A percentile compares a stretch with the other conserved stretches of the same genome.
phyloP scores from a whole-genome alignment of 2,797 vertebrate species.

The Squalus acanthias region DNA sequence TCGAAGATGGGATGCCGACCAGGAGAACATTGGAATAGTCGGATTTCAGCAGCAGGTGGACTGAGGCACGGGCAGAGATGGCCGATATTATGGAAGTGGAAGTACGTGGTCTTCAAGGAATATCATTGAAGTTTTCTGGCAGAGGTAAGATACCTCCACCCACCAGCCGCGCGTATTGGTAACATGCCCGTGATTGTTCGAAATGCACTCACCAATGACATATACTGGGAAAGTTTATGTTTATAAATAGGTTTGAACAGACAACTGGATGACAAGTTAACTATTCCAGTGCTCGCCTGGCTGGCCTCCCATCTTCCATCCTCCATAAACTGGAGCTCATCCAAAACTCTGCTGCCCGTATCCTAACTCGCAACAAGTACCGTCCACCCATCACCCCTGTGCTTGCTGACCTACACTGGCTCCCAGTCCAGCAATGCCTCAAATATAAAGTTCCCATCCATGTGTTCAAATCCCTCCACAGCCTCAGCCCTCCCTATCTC shows the following conservation, averaged over 20 bases:
- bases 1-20: not conserved
- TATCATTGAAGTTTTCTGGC: not conserved
- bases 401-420: too few relatives aligned
- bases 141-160: not conserved
- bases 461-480: too few relatives aligned
- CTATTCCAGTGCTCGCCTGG: not conserved
- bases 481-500: not conserved
- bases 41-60: not conserved
- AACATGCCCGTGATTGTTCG: not conserved
- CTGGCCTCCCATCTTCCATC: too few relatives aligned
- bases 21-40: not conserved
- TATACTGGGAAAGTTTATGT: not conserved
- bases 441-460: too few relatives aligned
- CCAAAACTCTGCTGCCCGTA: too few relatives aligned
- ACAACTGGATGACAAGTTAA: not conserved
- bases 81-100: not conserved
- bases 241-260: not conserved
- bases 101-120: not conserved
- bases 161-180: not conserved
- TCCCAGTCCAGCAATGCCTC: too few relatives aligned
- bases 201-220: not conserved
- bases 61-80: not conserved
- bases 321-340: not conserved
- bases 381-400: too few relatives aligned
- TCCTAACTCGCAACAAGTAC: not conserved